Conservation (phyloP, 2,888 invertebrate species). For the Eurytoma adleriae region DNA sequence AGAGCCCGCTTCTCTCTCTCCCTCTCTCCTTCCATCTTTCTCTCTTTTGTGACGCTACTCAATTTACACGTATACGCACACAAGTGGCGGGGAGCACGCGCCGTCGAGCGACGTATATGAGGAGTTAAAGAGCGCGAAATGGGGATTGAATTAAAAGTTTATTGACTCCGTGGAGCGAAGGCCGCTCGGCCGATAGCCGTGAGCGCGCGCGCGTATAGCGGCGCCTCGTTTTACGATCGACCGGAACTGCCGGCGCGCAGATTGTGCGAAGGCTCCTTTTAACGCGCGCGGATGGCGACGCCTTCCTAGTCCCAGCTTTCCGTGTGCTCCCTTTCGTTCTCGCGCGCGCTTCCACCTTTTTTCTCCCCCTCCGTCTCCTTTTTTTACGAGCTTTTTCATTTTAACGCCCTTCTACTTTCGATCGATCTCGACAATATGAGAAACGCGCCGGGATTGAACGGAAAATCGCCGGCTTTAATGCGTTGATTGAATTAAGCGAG, state of each 20-base stretch:
- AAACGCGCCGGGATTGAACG: no score
- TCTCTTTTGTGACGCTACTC: conserved; percentile 16
- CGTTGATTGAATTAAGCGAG: no score
- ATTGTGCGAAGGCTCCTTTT: conserved; percentile 31
- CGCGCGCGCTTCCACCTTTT: no score
- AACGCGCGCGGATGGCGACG: conserved; percentile 50
- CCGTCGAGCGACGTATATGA: conserved; percentile 14
- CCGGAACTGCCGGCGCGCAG: conserved; percentile 6
- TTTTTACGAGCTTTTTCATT: no score
- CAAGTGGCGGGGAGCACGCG: conserved; percentile 14
- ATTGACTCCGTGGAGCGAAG: conserved; percentile 51
- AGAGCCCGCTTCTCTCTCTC: neutral
- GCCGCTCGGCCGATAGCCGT: conserved; percentile 9
- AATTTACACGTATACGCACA: conserved; percentile 31
- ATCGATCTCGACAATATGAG: no score
- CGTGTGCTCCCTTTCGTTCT: no score
- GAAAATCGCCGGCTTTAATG: no score
- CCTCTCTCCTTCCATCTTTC: conserved; percentile 16
- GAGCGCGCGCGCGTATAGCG: conserved; percentile 6
- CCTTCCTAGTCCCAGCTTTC: conserved; percentile 63
- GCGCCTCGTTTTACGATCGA: conserved; percentile 42
- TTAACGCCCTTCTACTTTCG: no score
- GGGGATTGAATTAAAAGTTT: conserved; percentile 55
- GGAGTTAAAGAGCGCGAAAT: conserved; percentile 44
- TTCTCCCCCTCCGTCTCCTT: no score